Evolutionary conservation across 2,113 vertebrate genomes (phyloP), one percentile per base, ranked within the genome.

Genomic region (Prietella phreatophila): DNA sequence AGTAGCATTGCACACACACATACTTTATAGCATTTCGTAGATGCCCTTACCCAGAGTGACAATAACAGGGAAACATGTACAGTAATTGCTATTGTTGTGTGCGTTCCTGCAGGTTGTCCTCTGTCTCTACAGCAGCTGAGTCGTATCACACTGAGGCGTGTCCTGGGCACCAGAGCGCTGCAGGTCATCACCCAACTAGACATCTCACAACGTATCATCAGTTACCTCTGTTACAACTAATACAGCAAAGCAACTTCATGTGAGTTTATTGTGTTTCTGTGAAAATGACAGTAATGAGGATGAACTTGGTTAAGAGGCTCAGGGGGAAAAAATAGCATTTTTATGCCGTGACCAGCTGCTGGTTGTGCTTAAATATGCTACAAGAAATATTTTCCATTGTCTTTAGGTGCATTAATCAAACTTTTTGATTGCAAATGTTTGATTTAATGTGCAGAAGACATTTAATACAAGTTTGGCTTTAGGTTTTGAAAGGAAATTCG

Each of bases 101-200:
- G 5, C 87, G 60, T 83, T 42, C 81, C 13, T 19, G 0, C 87
- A 98, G 97, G 94, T 89, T 96, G 93, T 0, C 97, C 97, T 1
- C 92, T 97, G 90, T 96, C 93, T n/a, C 93, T 99, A 89, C 95
- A 95, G 4, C 97, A 99, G 92, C 95, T 97, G n/a, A 97, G 96
- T 91, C 93, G 97, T 58, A 94, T 98, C n/a, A 90, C 91, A 0
- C 84, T 97, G 80, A 93, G 97, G 91, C 93, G 33, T n/a, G 91
- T 91, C 0, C 89, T 97, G 0, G 97, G 97, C 0, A 95, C 92
- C 83, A 91, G 92, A 22, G 96, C 95, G 0, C 93, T 96, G 85
- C 91, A 94, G 76, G 94, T 94, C 36, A 92, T 97, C 0, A 84
- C 94, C 90, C 90, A 95, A 89, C 93, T 98, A 20, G 89, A 96